These are phyloP conservation scores for Dromiciops gliroides DNA, from an alignment of 2,113 vertebrate genomes.

Conservation along the genomic window DNA sequence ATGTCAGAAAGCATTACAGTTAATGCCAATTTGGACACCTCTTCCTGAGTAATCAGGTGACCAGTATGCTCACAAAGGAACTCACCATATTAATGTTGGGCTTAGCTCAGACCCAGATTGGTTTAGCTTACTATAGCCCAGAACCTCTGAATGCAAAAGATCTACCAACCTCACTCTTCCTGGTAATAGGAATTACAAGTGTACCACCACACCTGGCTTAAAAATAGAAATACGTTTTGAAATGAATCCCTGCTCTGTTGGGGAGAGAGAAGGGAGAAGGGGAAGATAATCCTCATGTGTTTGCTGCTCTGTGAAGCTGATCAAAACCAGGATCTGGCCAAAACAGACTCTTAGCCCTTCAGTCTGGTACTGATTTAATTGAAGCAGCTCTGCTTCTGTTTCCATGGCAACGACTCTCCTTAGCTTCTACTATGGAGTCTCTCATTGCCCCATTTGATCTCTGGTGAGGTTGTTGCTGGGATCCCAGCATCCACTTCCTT, in stretches of 20 bases:
- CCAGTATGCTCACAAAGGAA: not conserved
- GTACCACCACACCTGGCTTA: not conserved
- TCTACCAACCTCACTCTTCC: not conserved
- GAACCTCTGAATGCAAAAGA: not conserved
- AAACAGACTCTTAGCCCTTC: not conserved
- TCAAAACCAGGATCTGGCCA: not conserved
- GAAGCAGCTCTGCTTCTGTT: not conserved
- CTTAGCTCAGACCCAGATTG: not conserved
- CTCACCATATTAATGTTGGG: not conserved
- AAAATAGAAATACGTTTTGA: not conserved
- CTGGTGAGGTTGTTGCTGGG: not conserved
- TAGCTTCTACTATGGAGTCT: not conserved
- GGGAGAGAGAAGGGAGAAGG: not conserved
- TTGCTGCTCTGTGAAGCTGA: not conserved
- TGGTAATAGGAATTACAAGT: not conserved
- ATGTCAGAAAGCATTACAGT: too few relatives aligned
- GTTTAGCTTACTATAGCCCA: not conserved
- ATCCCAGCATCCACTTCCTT: not conserved
- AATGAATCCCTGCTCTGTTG: not conserved
- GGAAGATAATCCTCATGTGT: not conserved
- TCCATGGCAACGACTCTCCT: not conserved
- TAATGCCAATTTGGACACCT: not conserved
- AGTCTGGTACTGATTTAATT: not conserved
- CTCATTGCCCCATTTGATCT: not conserved
- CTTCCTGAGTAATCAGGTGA: not conserved